Percentiles rank a stretch among this genome's conserved stretches.
These are phyloP conservation scores for Polyommatus iphigenia DNA, from an alignment of 2,888 invertebrate genomes.

Conservation along the genomic window DNA sequence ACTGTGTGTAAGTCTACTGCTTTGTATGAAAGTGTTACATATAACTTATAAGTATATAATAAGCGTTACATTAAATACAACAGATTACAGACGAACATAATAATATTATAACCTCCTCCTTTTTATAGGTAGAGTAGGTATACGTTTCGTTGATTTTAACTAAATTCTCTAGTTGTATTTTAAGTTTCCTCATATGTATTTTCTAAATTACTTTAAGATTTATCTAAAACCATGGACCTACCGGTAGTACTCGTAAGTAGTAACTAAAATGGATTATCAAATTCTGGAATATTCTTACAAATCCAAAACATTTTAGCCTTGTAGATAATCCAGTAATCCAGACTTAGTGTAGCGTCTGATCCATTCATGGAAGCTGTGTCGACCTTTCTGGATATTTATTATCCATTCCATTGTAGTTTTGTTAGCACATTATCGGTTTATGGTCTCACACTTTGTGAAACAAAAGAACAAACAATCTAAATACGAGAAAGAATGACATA, in stretches of 20 bases:
- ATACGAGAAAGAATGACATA: background rate
- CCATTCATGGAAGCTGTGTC: constrained; percentile 18
- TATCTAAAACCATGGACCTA: background rate
- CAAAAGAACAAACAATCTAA: constrained; percentile 7
- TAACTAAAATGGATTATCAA: background rate
- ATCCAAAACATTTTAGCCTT: background rate
- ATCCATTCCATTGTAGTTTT: constrained; percentile 9
- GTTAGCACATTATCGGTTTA: constrained; percentile 14
- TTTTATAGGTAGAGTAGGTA: too few species aligned
- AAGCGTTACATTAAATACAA: too few species aligned
- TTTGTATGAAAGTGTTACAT: too few species aligned
- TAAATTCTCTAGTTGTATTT: too few species aligned
- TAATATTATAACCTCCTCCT: too few species aligned
- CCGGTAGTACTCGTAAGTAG: background rate
- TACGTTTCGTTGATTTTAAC: too few species aligned
- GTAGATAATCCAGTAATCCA: constrained; percentile 12
- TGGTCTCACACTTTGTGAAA: constrained; percentile 19
- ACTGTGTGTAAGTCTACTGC: too few species aligned
- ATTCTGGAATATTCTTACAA: background rate
- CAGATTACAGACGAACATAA: too few species aligned
- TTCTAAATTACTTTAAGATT: too few species aligned
- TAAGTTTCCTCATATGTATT: too few species aligned
- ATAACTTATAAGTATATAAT: too few species aligned
- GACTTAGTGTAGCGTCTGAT: background rate
- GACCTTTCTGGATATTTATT: constrained; percentile 8